Percentiles rank a stretch among this genome's conserved stretches.
These are phyloP conservation scores for Zootoca vivipara DNA, from an alignment of 2,113 vertebrate genomes.

Conservation along the genomic window DNA sequence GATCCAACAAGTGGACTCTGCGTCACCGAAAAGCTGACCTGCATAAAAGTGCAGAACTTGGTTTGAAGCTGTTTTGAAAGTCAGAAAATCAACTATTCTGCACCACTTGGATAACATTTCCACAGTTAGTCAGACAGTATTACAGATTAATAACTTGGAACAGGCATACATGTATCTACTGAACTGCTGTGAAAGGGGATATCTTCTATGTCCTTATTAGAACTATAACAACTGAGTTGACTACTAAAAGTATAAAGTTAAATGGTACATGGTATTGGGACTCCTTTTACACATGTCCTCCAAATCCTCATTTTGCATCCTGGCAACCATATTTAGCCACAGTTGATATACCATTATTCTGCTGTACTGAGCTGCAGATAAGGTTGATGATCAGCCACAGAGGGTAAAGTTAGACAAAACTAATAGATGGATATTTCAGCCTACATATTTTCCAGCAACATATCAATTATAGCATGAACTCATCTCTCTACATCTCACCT, in stretches of 20 bases:
- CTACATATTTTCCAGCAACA: background rate
- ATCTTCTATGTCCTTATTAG: background rate
- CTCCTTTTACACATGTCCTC: background rate
- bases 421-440: too few relatives aligned
- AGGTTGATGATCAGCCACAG: background rate
- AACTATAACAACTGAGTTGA: background rate
- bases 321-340: background rate
- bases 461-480: background rate
- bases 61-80: background rate
- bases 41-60: constrained; percentile 47
- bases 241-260: background rate
- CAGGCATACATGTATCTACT: background rate
- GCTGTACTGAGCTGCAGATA: background rate
- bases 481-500: background rate
- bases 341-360: background rate
- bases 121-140: background rate
- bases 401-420: background rate
- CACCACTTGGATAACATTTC: background rate
- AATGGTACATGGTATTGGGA: background rate
- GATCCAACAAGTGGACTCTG: constrained; percentile 83
- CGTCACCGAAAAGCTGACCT: constrained; percentile 80
- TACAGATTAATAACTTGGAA: background rate
- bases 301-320: background rate
- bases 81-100: background rate
- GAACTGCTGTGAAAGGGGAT: background rate